These are phyloP conservation scores for Drosophila santomea DNA, from an alignment of 1,140 invertebrate species.

Conservation along the genomic window DNA sequence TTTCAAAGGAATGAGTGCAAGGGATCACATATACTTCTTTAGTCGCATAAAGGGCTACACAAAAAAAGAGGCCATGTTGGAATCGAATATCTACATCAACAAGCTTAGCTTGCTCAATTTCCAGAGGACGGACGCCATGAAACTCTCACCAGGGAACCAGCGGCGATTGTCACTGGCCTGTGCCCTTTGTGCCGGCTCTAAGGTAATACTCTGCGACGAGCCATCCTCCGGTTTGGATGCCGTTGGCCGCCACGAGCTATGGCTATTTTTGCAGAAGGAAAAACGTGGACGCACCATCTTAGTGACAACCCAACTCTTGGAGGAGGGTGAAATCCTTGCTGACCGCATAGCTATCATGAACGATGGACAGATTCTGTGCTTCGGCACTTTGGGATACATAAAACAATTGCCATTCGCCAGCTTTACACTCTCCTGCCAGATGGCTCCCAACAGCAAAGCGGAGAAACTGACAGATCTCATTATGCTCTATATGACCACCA, in stretches of 20 bases:
- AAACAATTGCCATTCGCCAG: constrained; percentile 90
- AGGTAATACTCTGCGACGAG: constrained; percentile 93
- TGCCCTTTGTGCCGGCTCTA: constrained; percentile 89
- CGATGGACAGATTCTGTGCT: constrained; percentile 91
- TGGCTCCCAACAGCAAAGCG: constrained; percentile 9
- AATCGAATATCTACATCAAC: constrained; percentile 87
- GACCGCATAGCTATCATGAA: constrained; percentile 96
- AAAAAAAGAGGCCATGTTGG: constrained; percentile 80
- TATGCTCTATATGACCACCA: not conserved
- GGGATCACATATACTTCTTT: constrained; percentile 95
- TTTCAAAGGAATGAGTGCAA: constrained; percentile 94
- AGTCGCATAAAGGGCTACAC: constrained; percentile 88
- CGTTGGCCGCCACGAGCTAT: constrained; percentile 93
- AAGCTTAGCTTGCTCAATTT: constrained; percentile 88
- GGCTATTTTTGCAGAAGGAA: constrained; percentile 91
- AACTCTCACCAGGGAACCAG: constrained; percentile 93
- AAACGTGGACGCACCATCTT: constrained; percentile 90
- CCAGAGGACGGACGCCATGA: constrained; percentile 85
- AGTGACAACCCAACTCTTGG: constrained; percentile 98
- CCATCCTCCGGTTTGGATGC: constrained; percentile 98
- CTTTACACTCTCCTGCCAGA: constrained; percentile 28
- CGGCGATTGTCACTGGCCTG: constrained; percentile 90
- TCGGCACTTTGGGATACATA: constrained; percentile 92
- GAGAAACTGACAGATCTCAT: constrained; percentile 11
- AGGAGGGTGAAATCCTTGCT: constrained; percentile 97